Conservation (phyloP, 2,113 vertebrate species). For the Xenus cinereus region DNA sequence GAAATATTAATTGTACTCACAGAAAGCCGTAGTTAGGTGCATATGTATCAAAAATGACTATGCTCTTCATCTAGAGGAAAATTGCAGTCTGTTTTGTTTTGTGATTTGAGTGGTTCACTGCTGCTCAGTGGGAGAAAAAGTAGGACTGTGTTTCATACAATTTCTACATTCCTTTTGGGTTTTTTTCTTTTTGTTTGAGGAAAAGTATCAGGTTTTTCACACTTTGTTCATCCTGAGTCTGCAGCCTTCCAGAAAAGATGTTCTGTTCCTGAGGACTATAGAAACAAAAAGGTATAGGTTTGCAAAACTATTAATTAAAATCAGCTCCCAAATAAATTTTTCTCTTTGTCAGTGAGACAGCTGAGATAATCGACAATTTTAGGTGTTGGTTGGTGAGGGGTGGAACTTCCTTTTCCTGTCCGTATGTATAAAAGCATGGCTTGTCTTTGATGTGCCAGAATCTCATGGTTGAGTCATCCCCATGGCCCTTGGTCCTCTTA, state of each 20-base stretch:
- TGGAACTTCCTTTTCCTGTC: conserved; percentile 18
- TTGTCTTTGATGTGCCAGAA: not conserved
- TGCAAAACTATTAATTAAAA: not conserved
- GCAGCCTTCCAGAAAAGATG: not conserved
- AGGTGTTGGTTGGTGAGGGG: not conserved
- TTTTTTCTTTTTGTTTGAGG: not conserved
- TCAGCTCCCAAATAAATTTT: not conserved
- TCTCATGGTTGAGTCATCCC: not conserved
- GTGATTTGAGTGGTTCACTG: conserved; percentile 1
- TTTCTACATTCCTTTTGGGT: not conserved
- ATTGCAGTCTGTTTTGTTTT: conserved; percentile 6
- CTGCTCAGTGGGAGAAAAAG: conserved; percentile 12
- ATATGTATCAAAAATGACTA: not conserved
- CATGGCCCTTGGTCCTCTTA: not conserved
- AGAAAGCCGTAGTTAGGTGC: conserved; percentile 17
- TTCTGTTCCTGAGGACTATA: not conserved
- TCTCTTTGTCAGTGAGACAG: not conserved
- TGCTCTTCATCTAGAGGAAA: conserved; percentile 14
- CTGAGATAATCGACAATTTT: not conserved
- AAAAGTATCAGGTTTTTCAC: not conserved
- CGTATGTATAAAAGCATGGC: not conserved
- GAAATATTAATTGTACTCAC: conserved; percentile 44
- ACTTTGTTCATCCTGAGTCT: not conserved
- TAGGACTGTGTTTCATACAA: not conserved
- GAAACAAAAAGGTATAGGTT: not conserved